Evolutionary conservation across 2,888 invertebrate genomes (phyloP), one percentile per base, ranked within the genome.

Genomic region (Lithophane semibrunnea): DNA sequence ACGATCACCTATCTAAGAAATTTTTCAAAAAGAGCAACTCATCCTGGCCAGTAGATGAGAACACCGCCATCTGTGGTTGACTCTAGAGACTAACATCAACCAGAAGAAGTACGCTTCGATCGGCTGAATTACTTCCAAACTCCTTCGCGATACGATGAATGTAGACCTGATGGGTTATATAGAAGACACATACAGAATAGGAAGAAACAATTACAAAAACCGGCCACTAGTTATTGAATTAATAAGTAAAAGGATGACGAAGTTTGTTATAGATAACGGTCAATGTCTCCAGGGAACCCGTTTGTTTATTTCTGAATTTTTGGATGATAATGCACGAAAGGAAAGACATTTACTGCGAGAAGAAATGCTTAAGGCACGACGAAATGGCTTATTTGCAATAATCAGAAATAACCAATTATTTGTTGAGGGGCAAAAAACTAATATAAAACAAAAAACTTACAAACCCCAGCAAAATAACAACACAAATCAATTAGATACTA

Each of bases 171-270:
- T 44, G 9, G 44, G 44, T 44, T 44, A 44, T 1, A 8, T 5
- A 44, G 44, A 44, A 44, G 44, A 44, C 9, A 44, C 44, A 8
- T 44, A 44, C 44, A 47, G 58, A 65, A 47, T 65, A 44, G 44
- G 70, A 5, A 70, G 49, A 56, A 18, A 52, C 47, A 61, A 37
- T 5, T 52, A 61, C 37, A 47, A 61, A 3, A 61, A 47, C 37
- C 61, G 70, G 47, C 70, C 70, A 24, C 49, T 71, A 3, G 70
- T 61, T 8, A 63, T 61, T 4, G 70, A 71, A 24, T 21, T 71
- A 18, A 5, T n/a, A 18, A 71, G 61, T 47, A 71, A 71, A 52
- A 37, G 70, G 61, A 42, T 42, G 42, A 42, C 42, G 42, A 42
- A 42, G 42, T 42, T 3, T 42, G 42, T 42, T 42, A 42, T 42